Conservation (phyloP, 2,797 vertebrate genomes). For the Aphelocoma californica region DNA sequence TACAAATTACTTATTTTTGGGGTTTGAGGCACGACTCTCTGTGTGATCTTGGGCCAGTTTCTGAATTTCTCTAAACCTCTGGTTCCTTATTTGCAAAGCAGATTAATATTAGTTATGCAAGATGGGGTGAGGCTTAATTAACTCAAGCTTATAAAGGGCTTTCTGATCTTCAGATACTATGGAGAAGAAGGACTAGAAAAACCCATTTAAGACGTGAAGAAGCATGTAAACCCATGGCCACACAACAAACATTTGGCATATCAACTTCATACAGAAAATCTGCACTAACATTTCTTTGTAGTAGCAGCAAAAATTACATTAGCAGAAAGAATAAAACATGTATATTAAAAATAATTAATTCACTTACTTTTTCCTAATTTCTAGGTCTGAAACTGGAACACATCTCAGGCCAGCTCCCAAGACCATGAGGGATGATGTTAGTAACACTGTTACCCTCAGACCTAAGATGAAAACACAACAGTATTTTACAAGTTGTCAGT, state of each 20-base stretch:
- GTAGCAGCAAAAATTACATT: neutral
- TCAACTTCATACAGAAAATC: neutral
- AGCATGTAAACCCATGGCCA: neutral
- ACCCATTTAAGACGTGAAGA: neutral
- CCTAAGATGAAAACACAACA: constrained; percentile 74
- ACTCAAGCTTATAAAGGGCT: neutral
- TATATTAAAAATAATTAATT: constrained; percentile 5
- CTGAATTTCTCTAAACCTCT: neutral
- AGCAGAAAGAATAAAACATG: neutral
- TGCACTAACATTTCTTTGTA: neutral
- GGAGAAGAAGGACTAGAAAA: neutral
- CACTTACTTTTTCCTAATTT: constrained; percentile 88
- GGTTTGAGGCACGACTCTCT: neutral
- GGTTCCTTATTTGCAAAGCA: constrained; percentile 27
- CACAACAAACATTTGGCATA: neutral
- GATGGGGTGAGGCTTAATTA: neutral
- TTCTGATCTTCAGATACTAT: neutral
- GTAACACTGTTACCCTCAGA: constrained; percentile 87
- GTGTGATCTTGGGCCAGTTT: constrained; percentile 39
- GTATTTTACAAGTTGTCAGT: constrained; percentile 9
- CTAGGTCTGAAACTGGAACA: constrained; percentile 83
- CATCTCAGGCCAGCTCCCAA: constrained; percentile 86
- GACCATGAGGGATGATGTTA: constrained; percentile 90
- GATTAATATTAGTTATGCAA: neutral
- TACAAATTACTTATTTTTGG: neutral